Percentiles rank a stretch among this genome's conserved stretches.
phyloP scores from a whole-genome alignment of 2,888 invertebrate genomes.

The Seira ritae region DNA sequence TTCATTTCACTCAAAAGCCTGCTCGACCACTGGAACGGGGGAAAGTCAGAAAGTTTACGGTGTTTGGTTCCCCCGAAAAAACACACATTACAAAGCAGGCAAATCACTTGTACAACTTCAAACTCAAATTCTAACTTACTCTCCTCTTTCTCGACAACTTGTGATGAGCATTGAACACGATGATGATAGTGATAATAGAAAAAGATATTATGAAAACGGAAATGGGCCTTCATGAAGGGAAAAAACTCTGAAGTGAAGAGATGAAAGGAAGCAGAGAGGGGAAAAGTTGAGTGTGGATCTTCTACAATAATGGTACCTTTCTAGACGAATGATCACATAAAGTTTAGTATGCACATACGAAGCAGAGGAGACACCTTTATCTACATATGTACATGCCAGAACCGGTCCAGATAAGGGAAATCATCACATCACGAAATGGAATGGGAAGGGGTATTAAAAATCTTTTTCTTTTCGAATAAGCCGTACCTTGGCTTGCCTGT shows the following conservation, averaged over 20 bases:
- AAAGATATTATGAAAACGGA: constrained; percentile 7
- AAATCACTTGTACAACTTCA: neutral
- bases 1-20: no score
- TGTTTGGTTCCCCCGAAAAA: neutral
- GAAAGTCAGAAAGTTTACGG: neutral
- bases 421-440: no score
- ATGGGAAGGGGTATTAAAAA: no score
- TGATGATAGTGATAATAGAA: constrained; percentile 3
- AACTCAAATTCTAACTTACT: neutral
- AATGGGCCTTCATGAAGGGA: constrained; percentile 2
- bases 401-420: no score
- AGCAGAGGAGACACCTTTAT: no score
- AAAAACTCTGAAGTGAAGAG: neutral
- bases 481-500: neutral
- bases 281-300: constrained; percentile 6
- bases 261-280: neutral
- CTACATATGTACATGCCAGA: no score
- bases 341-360: neutral
- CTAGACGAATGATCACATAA: neutral
- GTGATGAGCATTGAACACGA: no score
- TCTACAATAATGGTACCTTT: constrained; percentile 3
- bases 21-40: neutral
- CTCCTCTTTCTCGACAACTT: neutral
- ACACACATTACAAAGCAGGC: neutral
- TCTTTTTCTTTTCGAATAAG: no score